Percentiles rank a stretch among this genome's conserved stretches.
phyloP scores from a whole-genome alignment of 2,797 vertebrate species.

The Parauchenoglanis ngamensis region DNA sequence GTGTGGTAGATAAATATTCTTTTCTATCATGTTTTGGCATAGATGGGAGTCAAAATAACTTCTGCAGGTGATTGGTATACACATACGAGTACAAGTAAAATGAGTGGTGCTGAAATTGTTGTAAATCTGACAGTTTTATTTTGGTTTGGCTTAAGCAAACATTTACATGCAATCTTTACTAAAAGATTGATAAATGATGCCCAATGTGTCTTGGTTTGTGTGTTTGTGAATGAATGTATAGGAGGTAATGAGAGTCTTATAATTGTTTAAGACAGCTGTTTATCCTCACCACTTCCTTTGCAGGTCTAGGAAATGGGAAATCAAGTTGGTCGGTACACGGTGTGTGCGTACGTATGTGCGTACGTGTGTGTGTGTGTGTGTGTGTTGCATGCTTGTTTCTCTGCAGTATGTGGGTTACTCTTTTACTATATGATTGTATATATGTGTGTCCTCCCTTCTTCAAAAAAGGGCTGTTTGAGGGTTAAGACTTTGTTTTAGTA shows the following conservation, averaged over 20 bases:
- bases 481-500: too few species aligned
- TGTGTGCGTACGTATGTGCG: too few species aligned
- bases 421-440: conserved; percentile 4
- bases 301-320: conserved; percentile 33
- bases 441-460: too few species aligned
- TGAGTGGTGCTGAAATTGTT: background rate
- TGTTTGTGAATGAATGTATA: background rate
- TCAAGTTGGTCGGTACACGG: background rate
- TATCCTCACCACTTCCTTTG: conserved; percentile 37
- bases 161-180: background rate
- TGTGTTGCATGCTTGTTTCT: background rate
- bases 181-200: background rate
- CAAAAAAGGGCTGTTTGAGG: too few species aligned
- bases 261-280: conserved; percentile 5
- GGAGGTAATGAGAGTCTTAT: background rate
- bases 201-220: background rate
- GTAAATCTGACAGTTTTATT: background rate
- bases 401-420: background rate
- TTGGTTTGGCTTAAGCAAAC: background rate
- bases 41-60: background rate
- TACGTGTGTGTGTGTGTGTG: background rate
- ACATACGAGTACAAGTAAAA: background rate
- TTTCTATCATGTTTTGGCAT: background rate
- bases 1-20: background rate
- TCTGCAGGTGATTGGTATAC: background rate